phyloP scores from a whole-genome alignment of 35 echinoderm and acorn worm species.

The Lytechinus pictus region DNA sequence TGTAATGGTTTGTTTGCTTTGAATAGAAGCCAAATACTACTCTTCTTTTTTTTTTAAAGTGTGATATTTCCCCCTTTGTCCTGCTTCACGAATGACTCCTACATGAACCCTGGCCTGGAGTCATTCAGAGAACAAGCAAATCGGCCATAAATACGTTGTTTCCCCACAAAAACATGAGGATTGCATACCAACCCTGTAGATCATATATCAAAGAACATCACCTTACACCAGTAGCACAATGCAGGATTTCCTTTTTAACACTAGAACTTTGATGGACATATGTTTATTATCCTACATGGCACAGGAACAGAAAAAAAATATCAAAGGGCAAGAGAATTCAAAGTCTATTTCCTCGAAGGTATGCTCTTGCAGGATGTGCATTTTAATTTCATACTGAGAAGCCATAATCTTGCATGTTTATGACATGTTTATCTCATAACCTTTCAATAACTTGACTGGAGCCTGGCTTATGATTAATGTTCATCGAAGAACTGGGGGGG shows the following conservation, averaged over 20 bases:
- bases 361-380: neutral
- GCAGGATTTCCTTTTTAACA: neutral
- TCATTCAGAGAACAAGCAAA: constrained; percentile 2
- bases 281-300: constrained; percentile 13
- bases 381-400: constrained; percentile 6
- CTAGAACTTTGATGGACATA: neutral
- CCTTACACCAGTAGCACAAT: neutral
- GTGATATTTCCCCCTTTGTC: neutral
- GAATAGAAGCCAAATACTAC: constrained; percentile 10
- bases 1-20: constrained; percentile 13
- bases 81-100: neutral
- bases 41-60: neutral
- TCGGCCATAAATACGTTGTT: neutral
- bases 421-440: constrained; percentile 5
- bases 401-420: neutral
- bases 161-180: neutral
- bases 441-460: neutral
- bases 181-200: neutral
- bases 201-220: neutral
- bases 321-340: neutral
- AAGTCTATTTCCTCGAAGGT: neutral
- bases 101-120: neutral
- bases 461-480: neutral
- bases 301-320: neutral
- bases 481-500: neutral